Conservation (phyloP, 1,140 invertebrate species). For the Drosophila mojavensis region DNA sequence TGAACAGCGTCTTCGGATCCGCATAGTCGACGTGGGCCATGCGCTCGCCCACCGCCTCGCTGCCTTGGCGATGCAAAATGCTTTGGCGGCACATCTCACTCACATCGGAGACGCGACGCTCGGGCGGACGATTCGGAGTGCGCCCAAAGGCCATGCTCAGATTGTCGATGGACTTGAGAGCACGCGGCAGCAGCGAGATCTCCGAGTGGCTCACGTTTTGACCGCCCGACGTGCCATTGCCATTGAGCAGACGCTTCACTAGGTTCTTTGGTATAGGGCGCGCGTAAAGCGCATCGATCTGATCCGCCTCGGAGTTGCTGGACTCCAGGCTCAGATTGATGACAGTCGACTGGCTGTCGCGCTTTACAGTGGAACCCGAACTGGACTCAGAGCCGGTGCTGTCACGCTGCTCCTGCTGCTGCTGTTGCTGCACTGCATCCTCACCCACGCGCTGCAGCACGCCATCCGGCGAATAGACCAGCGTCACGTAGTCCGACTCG, state of each 20-base stretch:
- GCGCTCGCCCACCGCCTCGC: constrained; percentile 91
- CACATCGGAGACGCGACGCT: constrained; percentile 78
- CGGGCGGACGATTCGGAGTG: constrained; percentile 68
- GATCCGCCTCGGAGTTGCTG: constrained; percentile 13
- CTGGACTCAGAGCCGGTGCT: constrained; percentile 63
- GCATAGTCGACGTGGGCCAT: constrained; percentile 95
- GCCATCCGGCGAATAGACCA: constrained; percentile 75
- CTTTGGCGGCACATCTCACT: constrained; percentile 79
- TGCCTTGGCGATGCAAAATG: constrained; percentile 90
- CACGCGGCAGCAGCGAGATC: constrained; percentile 68
- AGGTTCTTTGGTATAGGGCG: constrained; percentile 72
- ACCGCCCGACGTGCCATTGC: constrained; percentile 12
- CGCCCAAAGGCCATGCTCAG: constrained; percentile 63
- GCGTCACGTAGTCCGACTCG: constrained; percentile 83
- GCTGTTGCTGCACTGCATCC: constrained; percentile 44
- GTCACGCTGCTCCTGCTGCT: constrained; percentile 46
- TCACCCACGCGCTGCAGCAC: constrained; percentile 70
- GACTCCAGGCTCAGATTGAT: constrained; percentile 66
- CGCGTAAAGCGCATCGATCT: constrained; percentile 23
- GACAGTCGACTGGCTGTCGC: constrained; percentile 73
- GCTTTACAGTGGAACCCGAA: constrained; percentile 63
- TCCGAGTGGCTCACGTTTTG: constrained; percentile 64
- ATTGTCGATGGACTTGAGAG: constrained; percentile 72
- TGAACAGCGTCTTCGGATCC: constrained; percentile 89
- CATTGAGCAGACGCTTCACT: constrained; percentile 58